These are phyloP conservation scores for Canis aureus DNA, from an alignment of 2,113 vertebrate genomes.

Conservation along the genomic window DNA sequence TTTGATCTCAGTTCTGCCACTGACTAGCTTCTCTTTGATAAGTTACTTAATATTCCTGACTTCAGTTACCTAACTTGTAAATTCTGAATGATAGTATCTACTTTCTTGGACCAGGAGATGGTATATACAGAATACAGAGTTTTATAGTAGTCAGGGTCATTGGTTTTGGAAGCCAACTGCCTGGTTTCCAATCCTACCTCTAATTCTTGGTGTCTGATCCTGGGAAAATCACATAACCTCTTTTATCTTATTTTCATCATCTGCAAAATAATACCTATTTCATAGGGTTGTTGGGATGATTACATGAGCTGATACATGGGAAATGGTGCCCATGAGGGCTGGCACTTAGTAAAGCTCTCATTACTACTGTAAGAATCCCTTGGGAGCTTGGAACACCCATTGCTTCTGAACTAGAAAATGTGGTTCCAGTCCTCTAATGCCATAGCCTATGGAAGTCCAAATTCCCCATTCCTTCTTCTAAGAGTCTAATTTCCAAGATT, in stretches of 20 bases:
- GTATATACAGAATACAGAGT: neutral
- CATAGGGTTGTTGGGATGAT: neutral
- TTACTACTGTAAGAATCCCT: neutral
- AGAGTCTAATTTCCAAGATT: neutral
- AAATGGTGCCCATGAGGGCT: neutral
- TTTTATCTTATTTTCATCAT: conserved; percentile 19
- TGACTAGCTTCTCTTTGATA: neutral
- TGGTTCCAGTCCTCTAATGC: neutral
- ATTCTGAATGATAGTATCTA: neutral
- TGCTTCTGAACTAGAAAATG: neutral
- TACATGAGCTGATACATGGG: neutral
- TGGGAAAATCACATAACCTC: neutral
- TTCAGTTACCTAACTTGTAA: neutral
- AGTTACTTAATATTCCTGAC: neutral
- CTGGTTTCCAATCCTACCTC: neutral
- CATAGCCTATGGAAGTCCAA: neutral
- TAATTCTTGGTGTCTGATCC: neutral
- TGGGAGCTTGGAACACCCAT: neutral
- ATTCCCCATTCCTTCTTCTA: neutral
- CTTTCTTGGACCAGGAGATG: neutral
- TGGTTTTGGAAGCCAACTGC: neutral
- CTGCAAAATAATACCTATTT: neutral
- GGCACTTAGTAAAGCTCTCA: neutral
- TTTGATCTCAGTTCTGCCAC: neutral
- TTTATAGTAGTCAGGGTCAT: neutral